phyloP scores from a whole-genome alignment of 2,888 invertebrate species.

The Choreutis nemorana region DNA sequence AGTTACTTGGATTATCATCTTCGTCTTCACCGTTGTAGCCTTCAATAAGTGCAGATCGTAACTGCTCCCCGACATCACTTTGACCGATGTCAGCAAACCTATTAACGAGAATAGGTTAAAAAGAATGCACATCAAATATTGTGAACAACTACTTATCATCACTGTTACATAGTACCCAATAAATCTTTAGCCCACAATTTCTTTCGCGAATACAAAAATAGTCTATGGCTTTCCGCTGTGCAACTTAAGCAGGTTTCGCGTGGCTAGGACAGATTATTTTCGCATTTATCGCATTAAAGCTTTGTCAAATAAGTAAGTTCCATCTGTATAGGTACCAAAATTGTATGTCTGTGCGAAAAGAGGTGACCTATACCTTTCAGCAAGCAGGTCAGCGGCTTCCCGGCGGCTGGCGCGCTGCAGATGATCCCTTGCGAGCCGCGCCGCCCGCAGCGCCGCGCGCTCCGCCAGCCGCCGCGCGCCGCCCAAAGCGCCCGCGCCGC shows the following conservation, averaged over 20 bases:
- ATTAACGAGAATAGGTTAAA: background rate
- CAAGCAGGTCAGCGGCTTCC: conserved; percentile 41
- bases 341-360: background rate
- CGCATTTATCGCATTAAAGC: too few relatives aligned
- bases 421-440: conserved; percentile 48
- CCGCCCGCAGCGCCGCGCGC: conserved; percentile 52
- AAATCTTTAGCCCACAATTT: background rate
- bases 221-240: background rate
- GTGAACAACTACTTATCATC: background rate
- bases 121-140: background rate
- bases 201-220: background rate
- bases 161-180: background rate
- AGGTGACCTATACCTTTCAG: conserved; percentile 29
- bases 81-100: conserved; percentile 57
- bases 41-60: conserved; percentile 41
- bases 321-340: background rate
- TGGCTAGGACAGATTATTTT: too few relatives aligned
- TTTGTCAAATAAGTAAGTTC: too few relatives aligned
- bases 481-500: conserved; percentile 41
- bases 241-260: too few relatives aligned
- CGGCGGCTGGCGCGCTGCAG: conserved; percentile 22
- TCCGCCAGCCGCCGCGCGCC: conserved; percentile 47
- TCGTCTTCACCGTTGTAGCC: conserved; percentile 33
- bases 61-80: conserved; percentile 50
- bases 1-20: too few relatives aligned